Percentiles rank a stretch among this genome's conserved stretches.
phyloP scores from a whole-genome alignment of 2,888 invertebrate genomes.

The Dryocosmus kuriphilus region DNA sequence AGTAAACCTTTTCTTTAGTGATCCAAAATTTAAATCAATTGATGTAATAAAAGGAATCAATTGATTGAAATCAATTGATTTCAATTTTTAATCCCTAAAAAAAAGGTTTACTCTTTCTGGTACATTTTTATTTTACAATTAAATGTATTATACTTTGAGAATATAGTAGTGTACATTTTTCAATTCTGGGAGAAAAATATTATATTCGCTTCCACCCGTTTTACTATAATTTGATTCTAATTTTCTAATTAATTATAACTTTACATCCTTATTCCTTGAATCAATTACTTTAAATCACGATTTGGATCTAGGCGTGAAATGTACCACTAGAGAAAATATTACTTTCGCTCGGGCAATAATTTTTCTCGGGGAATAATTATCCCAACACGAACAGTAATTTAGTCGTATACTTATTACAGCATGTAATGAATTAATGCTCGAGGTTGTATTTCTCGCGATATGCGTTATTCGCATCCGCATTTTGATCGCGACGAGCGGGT shows the following conservation, averaged over 20 bases:
- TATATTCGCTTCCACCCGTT: no score
- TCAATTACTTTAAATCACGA: background rate
- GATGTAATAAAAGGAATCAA: no score
- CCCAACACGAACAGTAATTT: conserved; percentile 7
- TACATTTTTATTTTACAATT: no score
- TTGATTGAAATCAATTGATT: no score
- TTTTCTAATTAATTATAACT: background rate
- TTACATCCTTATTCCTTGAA: background rate
- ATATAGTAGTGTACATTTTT: no score
- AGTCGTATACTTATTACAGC: background rate
- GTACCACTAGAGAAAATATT: background rate
- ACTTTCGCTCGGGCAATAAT: background rate
- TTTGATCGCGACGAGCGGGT: conserved; percentile 8
- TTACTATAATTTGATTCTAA: no score
- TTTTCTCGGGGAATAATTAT: conserved; percentile 4
- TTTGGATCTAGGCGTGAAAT: background rate
- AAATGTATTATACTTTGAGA: no score
- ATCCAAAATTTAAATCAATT: no score
- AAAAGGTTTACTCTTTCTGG: no score
- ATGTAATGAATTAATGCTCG: conserved; percentile 1
- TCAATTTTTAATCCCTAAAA: no score
- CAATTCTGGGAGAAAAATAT: no score
- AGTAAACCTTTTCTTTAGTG: no score
- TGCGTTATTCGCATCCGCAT: background rate
- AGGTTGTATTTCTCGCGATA: background rate